Percentiles rank a stretch among this genome's conserved stretches.
phyloP scores from a whole-genome alignment of 2,113 vertebrate species.

The Prietella phreatophila region DNA sequence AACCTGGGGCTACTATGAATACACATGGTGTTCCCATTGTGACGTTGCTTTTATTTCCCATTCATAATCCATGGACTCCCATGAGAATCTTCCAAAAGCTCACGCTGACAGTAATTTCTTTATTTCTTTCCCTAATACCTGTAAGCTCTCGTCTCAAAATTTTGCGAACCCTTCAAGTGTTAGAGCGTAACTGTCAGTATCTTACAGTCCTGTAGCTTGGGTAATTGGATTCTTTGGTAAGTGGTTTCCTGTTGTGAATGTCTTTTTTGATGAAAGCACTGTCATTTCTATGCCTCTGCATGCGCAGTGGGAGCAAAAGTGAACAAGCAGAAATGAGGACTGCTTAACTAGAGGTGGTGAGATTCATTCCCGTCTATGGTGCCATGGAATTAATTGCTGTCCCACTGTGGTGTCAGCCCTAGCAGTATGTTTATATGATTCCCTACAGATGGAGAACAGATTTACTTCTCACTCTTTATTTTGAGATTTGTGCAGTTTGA shows the following conservation, averaged over 20 bases:
- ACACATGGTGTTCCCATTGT: background rate
- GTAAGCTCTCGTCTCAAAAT: conserved; percentile 57
- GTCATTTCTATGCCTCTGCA: conserved; percentile 60
- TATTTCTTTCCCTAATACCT: conserved; percentile 52
- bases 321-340: conserved; percentile 43
- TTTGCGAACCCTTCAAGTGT: conserved; percentile 28
- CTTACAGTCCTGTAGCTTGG: conserved; percentile 68
- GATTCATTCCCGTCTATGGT: conserved; percentile 15
- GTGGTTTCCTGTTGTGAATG: conserved; percentile 53
- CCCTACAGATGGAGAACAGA: conserved; percentile 23
- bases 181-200: conserved; percentile 59
- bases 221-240: conserved; percentile 71
- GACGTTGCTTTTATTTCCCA: background rate
- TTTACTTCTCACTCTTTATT: conserved; percentile 7
- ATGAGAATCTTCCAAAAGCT: background rate
- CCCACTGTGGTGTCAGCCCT: conserved; percentile 27
- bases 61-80: background rate
- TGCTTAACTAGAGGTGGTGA: conserved; percentile 3
- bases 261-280: conserved; percentile 66
- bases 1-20: background rate
- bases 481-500: conserved; percentile 20
- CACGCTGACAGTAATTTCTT: background rate
- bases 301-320: conserved; percentile 64
- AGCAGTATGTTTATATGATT: conserved; percentile 21
- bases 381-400: conserved; percentile 26